These are phyloP conservation scores for Andrena hattorfiana DNA, from an alignment of 2,888 invertebrate genomes.

Conservation along the genomic window DNA sequence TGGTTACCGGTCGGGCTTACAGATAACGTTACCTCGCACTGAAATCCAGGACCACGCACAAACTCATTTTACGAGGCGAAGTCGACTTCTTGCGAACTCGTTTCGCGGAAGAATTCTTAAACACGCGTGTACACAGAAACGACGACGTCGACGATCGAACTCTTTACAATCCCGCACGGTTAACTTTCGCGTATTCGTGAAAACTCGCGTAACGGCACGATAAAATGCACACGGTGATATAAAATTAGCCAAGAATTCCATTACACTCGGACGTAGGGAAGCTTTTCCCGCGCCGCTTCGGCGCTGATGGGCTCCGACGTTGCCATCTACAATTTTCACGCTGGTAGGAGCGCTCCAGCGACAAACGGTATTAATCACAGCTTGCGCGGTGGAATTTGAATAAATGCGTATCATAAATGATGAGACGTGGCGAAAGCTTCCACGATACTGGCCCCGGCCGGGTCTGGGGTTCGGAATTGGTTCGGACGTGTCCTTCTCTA, in stretches of 20 bases:
- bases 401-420: constrained; percentile 83
- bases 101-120: background rate
- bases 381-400: constrained; percentile 76
- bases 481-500: constrained; percentile 69
- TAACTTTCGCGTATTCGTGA: background rate
- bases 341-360: constrained; percentile 71
- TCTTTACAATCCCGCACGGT: background rate
- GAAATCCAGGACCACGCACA: constrained; percentile 41
- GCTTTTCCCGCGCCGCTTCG: too few relatives aligned
- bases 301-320: background rate
- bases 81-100: background rate
- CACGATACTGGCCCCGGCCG: constrained; percentile 51
- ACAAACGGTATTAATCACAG: constrained; percentile 80
- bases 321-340: background rate
- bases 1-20: constrained; percentile 48
- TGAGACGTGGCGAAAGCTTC: constrained; percentile 84
- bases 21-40: constrained; percentile 55
- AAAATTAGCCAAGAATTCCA: too few relatives aligned
- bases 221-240: too few relatives aligned
- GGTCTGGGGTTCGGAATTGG: constrained; percentile 53
- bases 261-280: too few relatives aligned
- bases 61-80: background rate
- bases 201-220: background rate
- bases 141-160: background rate
- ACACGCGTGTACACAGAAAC: background rate